Percentiles rank a stretch among this genome's conserved stretches.
Evolutionary conservation across 2,113 vertebrate species (phyloP).

Genomic region (Xiphorhynchus elegans): DNA sequence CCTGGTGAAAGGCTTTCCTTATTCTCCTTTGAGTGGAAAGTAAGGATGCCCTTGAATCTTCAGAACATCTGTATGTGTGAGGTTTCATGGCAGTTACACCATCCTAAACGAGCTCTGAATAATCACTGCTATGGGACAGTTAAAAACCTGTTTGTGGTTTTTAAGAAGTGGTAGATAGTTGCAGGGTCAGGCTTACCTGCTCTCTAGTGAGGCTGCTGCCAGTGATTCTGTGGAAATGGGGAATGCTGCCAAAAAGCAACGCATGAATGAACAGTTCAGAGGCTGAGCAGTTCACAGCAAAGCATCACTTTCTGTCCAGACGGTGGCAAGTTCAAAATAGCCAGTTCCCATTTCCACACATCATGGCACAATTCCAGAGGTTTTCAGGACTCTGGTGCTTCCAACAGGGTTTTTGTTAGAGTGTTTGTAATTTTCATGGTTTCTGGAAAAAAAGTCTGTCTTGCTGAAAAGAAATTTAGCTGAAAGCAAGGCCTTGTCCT

Average conservation of each 20-base stretch:
- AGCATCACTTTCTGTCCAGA: neutral
- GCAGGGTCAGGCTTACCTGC: slow-evolving; percentile 26
- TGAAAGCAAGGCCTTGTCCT: slow-evolving; percentile 1
- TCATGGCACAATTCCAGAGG: neutral
- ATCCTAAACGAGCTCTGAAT: neutral
- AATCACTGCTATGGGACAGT: neutral
- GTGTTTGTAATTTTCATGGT: neutral
- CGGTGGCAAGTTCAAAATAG: neutral
- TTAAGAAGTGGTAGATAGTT: neutral
- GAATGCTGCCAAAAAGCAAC: slow-evolving; percentile 10
- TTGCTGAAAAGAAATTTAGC: neutral
- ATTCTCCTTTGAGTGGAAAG: neutral
- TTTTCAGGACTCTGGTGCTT: neutral
- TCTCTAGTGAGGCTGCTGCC: slow-evolving; percentile 14
- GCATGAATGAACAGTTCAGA: slow-evolving; percentile 39
- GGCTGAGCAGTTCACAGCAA: neutral
- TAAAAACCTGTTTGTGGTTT: slow-evolving; percentile 20
- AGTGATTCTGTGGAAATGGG: slow-evolving; percentile 1
- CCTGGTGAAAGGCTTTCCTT: neutral
- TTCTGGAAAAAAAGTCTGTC: neutral
- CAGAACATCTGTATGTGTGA: neutral
- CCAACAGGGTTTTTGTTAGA: neutral
- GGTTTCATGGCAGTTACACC: neutral
- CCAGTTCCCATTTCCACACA: neutral
- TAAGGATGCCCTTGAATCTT: neutral